Evolutionary conservation across 2,797 vertebrate genomes (phyloP).

Genomic region (Melanogrammus aeglefinus): DNA sequence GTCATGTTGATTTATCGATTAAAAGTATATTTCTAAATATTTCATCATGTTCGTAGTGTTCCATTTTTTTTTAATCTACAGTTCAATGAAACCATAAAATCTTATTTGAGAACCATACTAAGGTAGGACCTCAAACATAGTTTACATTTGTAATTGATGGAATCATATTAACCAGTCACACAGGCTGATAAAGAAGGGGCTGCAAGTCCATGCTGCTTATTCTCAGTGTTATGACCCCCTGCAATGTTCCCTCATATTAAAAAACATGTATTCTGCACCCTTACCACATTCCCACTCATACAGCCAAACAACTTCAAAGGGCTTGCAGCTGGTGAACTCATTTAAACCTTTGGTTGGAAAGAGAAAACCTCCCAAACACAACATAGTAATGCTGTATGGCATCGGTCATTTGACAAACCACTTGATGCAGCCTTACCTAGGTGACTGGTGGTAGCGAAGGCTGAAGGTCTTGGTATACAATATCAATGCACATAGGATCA

Average conservation of each 20-base stretch:
- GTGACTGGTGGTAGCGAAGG: too few species aligned
- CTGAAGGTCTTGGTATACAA: too few species aligned
- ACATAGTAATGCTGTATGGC: neutral
- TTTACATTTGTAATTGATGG: too few species aligned
- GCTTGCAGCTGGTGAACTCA: neutral
- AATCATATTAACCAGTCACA: neutral
- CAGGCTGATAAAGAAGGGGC: neutral
- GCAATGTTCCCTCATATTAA: neutral
- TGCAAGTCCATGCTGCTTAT: neutral
- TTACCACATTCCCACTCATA: neutral
- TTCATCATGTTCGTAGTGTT: neutral
- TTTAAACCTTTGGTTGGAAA: neutral
- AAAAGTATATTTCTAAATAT: neutral
- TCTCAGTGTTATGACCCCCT: neutral
- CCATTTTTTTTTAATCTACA: neutral
- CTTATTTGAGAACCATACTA: neutral
- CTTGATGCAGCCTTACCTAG: too few species aligned
- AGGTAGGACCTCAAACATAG: neutral
- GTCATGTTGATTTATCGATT: too few species aligned
- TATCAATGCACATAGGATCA: too few species aligned
- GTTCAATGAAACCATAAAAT: neutral
- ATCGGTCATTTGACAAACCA: neutral
- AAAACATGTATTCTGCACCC: neutral
- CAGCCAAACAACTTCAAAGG: neutral
- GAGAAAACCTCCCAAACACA: neutral